Percentiles rank a stretch among this genome's conserved stretches.
These are phyloP conservation scores for Lynx canadensis DNA, from an alignment of 2,113 vertebrate genomes.

Conservation along the genomic window DNA sequence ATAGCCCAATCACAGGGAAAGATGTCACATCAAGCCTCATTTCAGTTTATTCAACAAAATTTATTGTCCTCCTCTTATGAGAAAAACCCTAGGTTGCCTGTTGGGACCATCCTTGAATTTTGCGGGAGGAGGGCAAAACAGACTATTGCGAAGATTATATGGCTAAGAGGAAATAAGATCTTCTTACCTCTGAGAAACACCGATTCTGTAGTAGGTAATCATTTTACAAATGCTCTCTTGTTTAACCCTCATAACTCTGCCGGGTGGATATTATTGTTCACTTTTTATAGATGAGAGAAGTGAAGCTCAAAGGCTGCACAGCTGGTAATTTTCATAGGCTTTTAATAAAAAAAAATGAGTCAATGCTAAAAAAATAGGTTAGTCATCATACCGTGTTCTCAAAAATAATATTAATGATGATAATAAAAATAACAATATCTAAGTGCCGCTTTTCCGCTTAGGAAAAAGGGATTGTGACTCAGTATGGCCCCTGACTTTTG, in stretches of 20 bases:
- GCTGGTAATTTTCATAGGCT: constrained; percentile 52
- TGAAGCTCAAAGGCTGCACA: constrained; percentile 24
- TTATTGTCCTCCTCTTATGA: neutral
- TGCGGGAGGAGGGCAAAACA: neutral
- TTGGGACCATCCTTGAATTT: constrained; percentile 48
- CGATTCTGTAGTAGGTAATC: neutral
- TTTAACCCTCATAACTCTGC: constrained; percentile 56
- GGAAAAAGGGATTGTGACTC: constrained; percentile 39
- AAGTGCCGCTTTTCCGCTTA: constrained; percentile 41
- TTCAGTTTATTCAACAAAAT: constrained; percentile 66
- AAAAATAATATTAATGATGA: constrained; percentile 58
- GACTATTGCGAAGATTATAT: constrained; percentile 39
- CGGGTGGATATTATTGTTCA: constrained; percentile 30
- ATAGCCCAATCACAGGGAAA: neutral
- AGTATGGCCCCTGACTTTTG: constrained; percentile 56
- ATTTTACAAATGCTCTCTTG: constrained; percentile 30
- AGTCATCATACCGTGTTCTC: neutral
- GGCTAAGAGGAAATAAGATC: neutral
- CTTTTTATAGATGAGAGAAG: constrained; percentile 46
- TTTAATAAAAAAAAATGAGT: constrained; percentile 54
- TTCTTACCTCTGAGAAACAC: constrained; percentile 28
- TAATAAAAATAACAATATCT: constrained; percentile 60
- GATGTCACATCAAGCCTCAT: constrained; percentile 46
- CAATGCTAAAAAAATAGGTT: constrained; percentile 35
- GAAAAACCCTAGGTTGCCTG: constrained; percentile 21